phyloP scores from a whole-genome alignment of 2,888 invertebrate species.

The Diplolepis rosae region DNA sequence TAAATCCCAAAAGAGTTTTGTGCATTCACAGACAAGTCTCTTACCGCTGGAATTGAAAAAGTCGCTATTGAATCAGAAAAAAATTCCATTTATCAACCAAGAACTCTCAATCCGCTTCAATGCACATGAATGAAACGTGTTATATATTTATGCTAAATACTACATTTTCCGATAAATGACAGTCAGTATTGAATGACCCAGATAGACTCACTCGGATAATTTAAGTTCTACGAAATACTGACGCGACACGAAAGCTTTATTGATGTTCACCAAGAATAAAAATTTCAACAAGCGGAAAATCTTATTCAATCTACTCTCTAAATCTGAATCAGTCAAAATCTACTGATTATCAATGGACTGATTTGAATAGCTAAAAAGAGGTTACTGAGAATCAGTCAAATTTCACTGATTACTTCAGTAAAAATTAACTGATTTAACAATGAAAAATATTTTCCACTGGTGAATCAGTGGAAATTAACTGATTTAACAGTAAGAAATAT shows the following conservation, averaged over 20 bases:
- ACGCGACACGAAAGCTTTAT: not conserved
- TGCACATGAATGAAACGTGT: not conserved
- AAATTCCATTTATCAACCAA: not conserved
- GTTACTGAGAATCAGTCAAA: no score
- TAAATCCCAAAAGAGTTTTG: constrained; percentile 6
- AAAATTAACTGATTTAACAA: no score
- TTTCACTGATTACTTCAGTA: no score
- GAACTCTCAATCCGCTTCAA: constrained; percentile 14
- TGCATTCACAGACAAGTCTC: constrained; percentile 14
- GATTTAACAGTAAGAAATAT: no score
- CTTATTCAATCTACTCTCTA: no score
- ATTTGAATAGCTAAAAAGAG: no score
- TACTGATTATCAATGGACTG: no score
- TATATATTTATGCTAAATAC: constrained; percentile 11
- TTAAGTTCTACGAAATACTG: not conserved
- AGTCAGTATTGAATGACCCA: not conserved
- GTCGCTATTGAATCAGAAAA: not conserved
- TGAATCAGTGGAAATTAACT: no score
- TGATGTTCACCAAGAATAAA: no score
- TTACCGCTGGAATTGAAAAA: constrained; percentile 17
- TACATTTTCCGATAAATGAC: not conserved
- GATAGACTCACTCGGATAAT: not conserved
- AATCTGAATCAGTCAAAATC: no score
- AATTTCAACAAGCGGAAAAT: no score
- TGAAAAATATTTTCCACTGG: no score